Conservation (phyloP, 2,797 vertebrate species). For the Xyrichtys novacula region DNA sequence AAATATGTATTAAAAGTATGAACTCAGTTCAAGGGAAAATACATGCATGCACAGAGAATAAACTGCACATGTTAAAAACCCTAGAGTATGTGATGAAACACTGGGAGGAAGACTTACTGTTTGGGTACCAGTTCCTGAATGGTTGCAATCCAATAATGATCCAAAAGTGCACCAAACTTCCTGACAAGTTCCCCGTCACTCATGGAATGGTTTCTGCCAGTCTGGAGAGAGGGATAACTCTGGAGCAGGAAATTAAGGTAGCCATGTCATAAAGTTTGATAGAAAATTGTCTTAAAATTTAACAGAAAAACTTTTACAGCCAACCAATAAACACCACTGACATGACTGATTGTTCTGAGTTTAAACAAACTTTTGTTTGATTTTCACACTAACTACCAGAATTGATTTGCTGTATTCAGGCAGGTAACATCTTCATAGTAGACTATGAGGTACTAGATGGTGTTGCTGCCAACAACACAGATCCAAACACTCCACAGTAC, state of each 20-base stretch:
- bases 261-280: not conserved
- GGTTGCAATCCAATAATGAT: constrained; percentile 97
- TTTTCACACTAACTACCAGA: constrained; percentile 24
- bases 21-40: no score
- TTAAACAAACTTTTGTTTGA: not conserved
- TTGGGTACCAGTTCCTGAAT: constrained; percentile 97
- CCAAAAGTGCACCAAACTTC: constrained; percentile 89
- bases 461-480: constrained; percentile 91
- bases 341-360: no score
- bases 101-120: constrained; percentile 98
- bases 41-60: no score
- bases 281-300: not conserved
- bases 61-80: no score
- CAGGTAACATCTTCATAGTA: constrained; percentile 93
- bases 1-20: no score
- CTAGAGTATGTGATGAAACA: constrained; percentile 99
- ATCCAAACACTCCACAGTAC: constrained; percentile 94
- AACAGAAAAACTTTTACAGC: not conserved
- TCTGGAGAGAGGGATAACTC: constrained; percentile 91
- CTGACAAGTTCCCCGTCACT: constrained; percentile 93
- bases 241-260: constrained; percentile 94
- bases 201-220: constrained; percentile 91
- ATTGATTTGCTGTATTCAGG: no score
- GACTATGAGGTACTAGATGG: constrained; percentile 92
- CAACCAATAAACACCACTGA: not conserved